Base-by-base conservation (phyloP, 2,888 invertebrate genomes). In the Drosophila siamana region DNA sequence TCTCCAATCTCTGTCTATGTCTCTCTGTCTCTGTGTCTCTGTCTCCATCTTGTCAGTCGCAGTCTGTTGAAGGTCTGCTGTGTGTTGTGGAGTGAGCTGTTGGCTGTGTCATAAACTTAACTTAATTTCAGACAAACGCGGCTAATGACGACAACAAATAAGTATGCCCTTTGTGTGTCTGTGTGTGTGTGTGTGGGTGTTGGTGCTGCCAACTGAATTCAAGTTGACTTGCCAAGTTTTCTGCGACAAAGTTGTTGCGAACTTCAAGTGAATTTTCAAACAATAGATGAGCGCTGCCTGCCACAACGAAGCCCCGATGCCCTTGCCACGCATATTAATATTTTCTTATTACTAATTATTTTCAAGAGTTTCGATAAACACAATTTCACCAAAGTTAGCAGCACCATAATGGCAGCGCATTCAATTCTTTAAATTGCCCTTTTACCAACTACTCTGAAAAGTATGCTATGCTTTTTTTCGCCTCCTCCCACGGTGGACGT, bases 111-210 rank as follows among this genome's bases (percentile, higher is more conserved):
- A 84, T 84, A 78, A 84, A 88, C 89, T 77, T 72, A 81, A 84
- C 81, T 80, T 75, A 86, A 84, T 84, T 88, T 80, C 75, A 78
- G 72, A 88, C 87, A 88, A 84, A 80, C 74, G 85, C 78, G 71
- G 73, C 87, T 86, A 84, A 84, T 88, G 85, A 88, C 81, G 71
- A 77, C 87, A 86, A 74, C 70, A 88, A 86, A 78, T 78, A 78
- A 73, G 74, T 55, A 47, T 62, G 62, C 68, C 50, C 48, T 48
- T 72, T 73, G 74, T 64, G 33, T 30, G 41, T 48, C 7, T 50
- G 30, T 46, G n/a, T 33, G 40, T 59, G 38, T 24, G 46, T 47
- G 24, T 44, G 48, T 28, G 8, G n/a, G 11, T 47, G 19, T 19
- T 36, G n/a, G 33, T 48, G 38, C 44, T 63, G 59, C 16, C 71